These are phyloP conservation scores for Lutraria lutraria DNA, from an alignment of 2,888 invertebrate species.

Conservation along the genomic window DNA sequence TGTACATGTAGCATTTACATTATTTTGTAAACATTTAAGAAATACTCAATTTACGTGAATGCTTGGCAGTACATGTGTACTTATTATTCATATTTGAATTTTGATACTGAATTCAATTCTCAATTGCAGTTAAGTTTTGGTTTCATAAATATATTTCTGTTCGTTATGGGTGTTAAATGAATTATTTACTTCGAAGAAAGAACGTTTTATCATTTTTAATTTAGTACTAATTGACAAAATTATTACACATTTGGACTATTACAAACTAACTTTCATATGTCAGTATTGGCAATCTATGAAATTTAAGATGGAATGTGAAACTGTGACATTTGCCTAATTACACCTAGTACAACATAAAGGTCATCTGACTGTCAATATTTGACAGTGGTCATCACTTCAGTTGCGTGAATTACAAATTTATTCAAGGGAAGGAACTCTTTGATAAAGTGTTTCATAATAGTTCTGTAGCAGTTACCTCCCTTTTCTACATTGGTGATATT, in stretches of 20 bases:
- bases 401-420: not conserved
- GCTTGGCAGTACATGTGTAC: too few species aligned
- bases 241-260: not conserved
- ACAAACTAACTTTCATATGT: not conserved
- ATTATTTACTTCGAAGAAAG: too few species aligned
- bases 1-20: too few species aligned
- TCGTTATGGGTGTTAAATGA: too few species aligned
- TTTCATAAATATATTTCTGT: too few species aligned
- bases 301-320: conserved; percentile 28
- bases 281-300: not conserved
- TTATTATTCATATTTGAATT: too few species aligned
- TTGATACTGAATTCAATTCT: too few species aligned
- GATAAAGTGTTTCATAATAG: not conserved
- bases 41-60: not conserved
- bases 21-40: not conserved
- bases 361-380: conserved; percentile 35
- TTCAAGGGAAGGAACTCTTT: conserved; percentile 22
- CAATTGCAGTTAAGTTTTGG: too few species aligned
- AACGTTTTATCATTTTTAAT: too few species aligned
- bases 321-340: conserved; percentile 36
- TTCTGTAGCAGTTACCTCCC: conserved; percentile 20
- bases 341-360: conserved; percentile 28
- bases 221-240: too few species aligned
- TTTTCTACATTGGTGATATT: not conserved
- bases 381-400: conserved; percentile 22